Evolutionary conservation across 2,113 vertebrate genomes (phyloP), one percentile per base, ranked within the genome.

Genomic region (Barnardius zonarius): DNA sequence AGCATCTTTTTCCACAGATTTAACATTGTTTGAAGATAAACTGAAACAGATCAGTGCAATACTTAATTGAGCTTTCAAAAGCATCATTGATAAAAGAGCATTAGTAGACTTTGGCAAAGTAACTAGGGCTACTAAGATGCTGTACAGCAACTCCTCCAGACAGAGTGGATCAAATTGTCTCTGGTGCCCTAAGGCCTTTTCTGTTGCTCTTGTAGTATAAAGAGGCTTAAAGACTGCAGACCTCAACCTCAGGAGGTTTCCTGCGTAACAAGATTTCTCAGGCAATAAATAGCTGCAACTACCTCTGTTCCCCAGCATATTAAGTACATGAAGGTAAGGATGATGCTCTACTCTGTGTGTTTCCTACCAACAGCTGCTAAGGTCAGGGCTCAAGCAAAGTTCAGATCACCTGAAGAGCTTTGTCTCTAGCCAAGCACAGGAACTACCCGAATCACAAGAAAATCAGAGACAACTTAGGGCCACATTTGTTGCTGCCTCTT

Each of bases 1-100:
- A 94, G 90, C 88, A 88, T 61, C 80, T 95, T 95, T 95, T 96
- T 88, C 90, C 92, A 93, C 82, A 95, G 93, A 96, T 96, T 95
- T 90, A 94, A 62, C 82, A 88, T 90, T 92, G 72, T 95, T 86
- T 93, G 92, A 87, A 93, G 81, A 92, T 80, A 95, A 96, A 95
- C 68, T 81, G 67, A 90, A 95, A 74, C 46, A 95, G 90, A 94
- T 74, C 8, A 0, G 68, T 87, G 46, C 39, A 57, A 86, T 49
- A 80, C n/a, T 91, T 94, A 94, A 95, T 74, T 91, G 90, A 96
- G 77, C 52, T 93, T 81, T 94, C 83, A 87, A 92, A 17, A 61
- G 64, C 57, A 81, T 48, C 46, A 66, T n/a, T 90, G 80, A 86
- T 83, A 92, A 92, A 94, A 85, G 25, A 82, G 79, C 89, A 59